Evolutionary conservation across 2,888 invertebrate species (phyloP).

Genomic region (Drosophila mayaguana): DNA sequence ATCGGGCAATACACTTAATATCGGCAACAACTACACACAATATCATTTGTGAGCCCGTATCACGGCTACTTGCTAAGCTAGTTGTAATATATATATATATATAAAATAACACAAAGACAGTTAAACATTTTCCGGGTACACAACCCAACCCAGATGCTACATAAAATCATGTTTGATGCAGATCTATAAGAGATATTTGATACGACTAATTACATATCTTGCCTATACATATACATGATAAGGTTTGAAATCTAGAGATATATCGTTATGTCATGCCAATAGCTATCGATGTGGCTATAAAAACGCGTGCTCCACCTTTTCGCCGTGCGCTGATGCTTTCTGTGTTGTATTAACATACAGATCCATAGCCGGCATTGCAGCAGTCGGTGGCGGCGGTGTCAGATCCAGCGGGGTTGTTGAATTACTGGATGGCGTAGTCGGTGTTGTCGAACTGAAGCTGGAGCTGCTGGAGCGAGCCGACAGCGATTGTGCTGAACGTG

Average conservation of each 20-base stretch:
- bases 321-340: constrained; percentile 40
- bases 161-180: constrained; percentile 23
- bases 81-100: constrained; percentile 10
- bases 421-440: constrained; percentile 56
- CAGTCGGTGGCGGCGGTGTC: constrained; percentile 56
- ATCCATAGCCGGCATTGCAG: constrained; percentile 36
- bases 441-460: constrained; percentile 58
- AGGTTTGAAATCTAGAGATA: constrained; percentile 43
- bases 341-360: constrained; percentile 52
- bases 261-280: constrained; percentile 22
- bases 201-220: constrained; percentile 12
- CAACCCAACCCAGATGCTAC: neutral
- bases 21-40: constrained; percentile 37
- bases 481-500: constrained; percentile 67
- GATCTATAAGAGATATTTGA: constrained; percentile 15
- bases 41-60: constrained; percentile 33
- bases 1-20: constrained; percentile 27
- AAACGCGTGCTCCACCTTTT: constrained; percentile 38
- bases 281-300: constrained; percentile 41
- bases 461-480: constrained; percentile 62
- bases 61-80: constrained; percentile 40
- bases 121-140: constrained; percentile 8
- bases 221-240: constrained; percentile 18
- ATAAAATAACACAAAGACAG: constrained; percentile 46
- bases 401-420: constrained; percentile 62